These are phyloP conservation scores for Callithrix jacchus DNA, from an alignment of 2,113 vertebrate genomes.

Conservation along the genomic window DNA sequence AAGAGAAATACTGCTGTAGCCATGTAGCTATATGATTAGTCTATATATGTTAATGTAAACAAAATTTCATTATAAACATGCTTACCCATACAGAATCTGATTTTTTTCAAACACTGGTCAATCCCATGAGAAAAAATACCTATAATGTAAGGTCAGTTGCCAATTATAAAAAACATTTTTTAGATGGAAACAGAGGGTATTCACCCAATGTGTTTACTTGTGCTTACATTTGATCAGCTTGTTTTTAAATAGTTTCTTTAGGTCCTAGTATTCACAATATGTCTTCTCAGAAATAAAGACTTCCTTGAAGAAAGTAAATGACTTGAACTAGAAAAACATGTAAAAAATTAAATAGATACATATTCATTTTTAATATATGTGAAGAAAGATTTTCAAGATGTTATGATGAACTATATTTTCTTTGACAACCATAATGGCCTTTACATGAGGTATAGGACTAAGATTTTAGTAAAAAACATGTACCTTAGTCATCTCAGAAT, in stretches of 20 bases:
- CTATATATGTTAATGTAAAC: not conserved
- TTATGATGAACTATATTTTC: not conserved
- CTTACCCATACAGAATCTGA: not conserved
- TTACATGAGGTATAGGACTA: not conserved
- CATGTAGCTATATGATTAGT: not conserved
- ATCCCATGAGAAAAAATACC: not conserved
- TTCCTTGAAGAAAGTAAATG: not conserved
- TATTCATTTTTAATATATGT: not conserved
- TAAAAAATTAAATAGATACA: not conserved
- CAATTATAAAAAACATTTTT: not conserved
- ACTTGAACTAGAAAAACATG: not conserved
- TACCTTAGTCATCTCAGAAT: not conserved
- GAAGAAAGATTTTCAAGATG: not conserved
- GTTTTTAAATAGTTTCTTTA: conserved; percentile 20
- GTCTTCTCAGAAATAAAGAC: not conserved
- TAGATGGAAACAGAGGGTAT: not conserved
- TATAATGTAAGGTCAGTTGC: not conserved
- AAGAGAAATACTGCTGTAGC: not conserved
- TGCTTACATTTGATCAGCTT: not conserved
- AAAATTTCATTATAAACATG: not conserved
- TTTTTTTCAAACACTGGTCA: not conserved
- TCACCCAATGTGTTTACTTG: not conserved
- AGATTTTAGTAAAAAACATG: not conserved
- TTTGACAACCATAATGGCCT: not conserved
- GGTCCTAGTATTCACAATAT: not conserved